Percentiles rank a stretch among this genome's conserved stretches.
Evolutionary conservation across 1,140 invertebrate genomes (phyloP).

Genomic region (Mylabris phalerata): DNA sequence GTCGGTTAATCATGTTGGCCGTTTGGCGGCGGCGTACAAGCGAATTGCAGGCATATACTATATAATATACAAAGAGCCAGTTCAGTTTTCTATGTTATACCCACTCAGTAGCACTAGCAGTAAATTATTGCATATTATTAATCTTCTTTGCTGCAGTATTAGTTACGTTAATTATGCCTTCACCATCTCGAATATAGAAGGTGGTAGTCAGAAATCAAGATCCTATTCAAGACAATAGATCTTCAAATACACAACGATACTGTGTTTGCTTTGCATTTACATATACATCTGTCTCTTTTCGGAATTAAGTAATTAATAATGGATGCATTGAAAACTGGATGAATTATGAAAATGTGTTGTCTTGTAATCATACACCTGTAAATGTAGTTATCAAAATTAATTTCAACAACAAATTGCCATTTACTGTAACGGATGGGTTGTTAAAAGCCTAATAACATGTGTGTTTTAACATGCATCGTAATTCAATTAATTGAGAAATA

Average conservation of each 20-base stretch:
- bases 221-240: background rate
- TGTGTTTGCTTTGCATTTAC: no score
- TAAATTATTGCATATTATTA: slow-evolving; percentile 45
- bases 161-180: slow-evolving; percentile 42
- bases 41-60: slow-evolving; percentile 27
- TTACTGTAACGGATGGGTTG: slow-evolving; percentile 33
- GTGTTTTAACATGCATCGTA: slow-evolving; percentile 31
- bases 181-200: slow-evolving; percentile 34
- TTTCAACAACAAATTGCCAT: slow-evolving; percentile 36
- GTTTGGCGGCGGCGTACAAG: slow-evolving; percentile 27
- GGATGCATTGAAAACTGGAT: background rate
- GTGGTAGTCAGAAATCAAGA: background rate
- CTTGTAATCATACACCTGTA: slow-evolving; percentile 24
- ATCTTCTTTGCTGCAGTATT: slow-evolving; percentile 43
- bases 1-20: slow-evolving; percentile 39
- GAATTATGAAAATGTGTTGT: slow-evolving; percentile 29
- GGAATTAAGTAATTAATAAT: no score
- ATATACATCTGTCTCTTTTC: no score
- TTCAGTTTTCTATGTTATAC: slow-evolving; percentile 37
- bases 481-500: slow-evolving; percentile 40
- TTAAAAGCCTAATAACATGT: slow-evolving; percentile 38
- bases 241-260: no score
- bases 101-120: slow-evolving; percentile 32
- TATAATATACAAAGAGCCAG: slow-evolving; percentile 21
- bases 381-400: slow-evolving; percentile 30